phyloP scores from a whole-genome alignment of 2,113 vertebrate species.

The Serilophus lunatus region DNA sequence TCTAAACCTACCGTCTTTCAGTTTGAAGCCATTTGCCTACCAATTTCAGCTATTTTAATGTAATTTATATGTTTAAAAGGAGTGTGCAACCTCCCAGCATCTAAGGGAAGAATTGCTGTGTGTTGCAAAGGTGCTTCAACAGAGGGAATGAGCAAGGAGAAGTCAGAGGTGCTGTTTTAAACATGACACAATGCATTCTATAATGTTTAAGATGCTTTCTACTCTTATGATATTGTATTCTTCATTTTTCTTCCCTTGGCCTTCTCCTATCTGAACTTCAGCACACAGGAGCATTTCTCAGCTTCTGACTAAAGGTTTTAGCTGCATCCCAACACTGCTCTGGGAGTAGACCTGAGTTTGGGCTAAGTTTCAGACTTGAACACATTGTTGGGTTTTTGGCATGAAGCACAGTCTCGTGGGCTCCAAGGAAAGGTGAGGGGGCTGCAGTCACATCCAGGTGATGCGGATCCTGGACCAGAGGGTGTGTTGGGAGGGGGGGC shows the following conservation, averaged over 20 bases:
- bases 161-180: neutral
- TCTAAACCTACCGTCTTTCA: no score
- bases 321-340: neutral
- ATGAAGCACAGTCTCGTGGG: fast-evolving
- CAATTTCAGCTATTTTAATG: neutral
- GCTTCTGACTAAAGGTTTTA: neutral
- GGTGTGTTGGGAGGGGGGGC: no score
- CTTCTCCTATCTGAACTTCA: neutral
- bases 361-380: no score
- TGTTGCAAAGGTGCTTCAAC: neutral
- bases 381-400: fast-evolving
- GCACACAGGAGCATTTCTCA: neutral
- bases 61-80: neutral
- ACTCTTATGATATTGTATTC: neutral
- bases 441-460: neutral
- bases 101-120: neutral
- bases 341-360: neutral
- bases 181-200: neutral
- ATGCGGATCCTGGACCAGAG: fast-evolving
- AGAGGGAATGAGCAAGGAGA: neutral
- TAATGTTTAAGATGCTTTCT: neutral
- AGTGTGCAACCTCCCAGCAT: neutral
- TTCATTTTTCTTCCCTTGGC: neutral
- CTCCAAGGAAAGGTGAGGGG: neutral
- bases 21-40: neutral